Evolutionary conservation across 2,113 vertebrate species (phyloP).

Genomic region (Corvus cornix): DNA sequence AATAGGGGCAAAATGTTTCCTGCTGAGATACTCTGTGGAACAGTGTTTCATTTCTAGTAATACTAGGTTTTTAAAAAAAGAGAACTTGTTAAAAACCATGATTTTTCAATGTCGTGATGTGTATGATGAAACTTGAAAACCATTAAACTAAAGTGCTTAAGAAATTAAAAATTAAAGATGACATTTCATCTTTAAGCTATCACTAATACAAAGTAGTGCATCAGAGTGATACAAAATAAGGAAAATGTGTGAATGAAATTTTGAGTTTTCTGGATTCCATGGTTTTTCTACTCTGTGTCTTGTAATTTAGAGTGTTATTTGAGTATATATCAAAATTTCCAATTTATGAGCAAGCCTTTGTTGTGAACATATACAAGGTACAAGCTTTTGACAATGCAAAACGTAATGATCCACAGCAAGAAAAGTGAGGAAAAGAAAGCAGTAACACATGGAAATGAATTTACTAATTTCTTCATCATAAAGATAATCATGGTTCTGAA

Average conservation of each 20-base stretch:
- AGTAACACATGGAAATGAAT: neutral
- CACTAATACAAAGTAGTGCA: neutral
- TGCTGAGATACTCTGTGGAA: neutral
- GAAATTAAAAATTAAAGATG: slow-evolving; percentile 29
- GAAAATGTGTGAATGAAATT: neutral
- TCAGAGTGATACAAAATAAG: neutral
- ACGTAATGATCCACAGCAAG: neutral
- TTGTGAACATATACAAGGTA: neutral
- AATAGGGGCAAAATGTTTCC: neutral
- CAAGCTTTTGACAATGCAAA: neutral
- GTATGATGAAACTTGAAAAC: neutral
- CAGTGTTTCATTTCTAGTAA: neutral
- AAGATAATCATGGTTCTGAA: neutral
- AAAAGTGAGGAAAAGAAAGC: neutral
- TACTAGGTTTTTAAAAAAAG: neutral
- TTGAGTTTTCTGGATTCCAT: neutral
- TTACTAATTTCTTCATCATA: neutral
- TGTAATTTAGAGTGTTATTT: neutral
- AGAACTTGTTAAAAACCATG: neutral
- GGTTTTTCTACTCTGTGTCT: neutral
- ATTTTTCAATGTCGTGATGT: neutral
- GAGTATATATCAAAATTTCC: neutral
- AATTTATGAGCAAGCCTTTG: neutral
- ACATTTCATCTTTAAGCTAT: neutral
- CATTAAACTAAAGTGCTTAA: neutral